These are phyloP conservation scores for Fukomys damarensis DNA, from an alignment of 2,113 vertebrate genomes.

Conservation along the genomic window DNA sequence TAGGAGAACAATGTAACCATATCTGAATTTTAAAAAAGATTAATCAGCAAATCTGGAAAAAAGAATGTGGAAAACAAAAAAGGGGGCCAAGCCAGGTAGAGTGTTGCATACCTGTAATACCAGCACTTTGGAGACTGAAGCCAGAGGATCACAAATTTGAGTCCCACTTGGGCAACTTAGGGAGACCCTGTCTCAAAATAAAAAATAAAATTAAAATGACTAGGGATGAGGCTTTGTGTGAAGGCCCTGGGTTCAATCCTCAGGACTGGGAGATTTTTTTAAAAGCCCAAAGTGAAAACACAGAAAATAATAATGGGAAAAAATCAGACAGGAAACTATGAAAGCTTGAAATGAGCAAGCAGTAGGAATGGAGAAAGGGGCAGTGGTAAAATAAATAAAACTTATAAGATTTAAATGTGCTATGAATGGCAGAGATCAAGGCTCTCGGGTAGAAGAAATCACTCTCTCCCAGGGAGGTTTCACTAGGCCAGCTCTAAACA, in stretches of 20 bases:
- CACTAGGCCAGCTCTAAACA: background rate
- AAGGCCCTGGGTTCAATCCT: background rate
- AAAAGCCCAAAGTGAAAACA: conserved; percentile 14
- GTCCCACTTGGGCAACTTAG: background rate
- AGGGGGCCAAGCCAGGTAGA: background rate
- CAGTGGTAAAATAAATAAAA: background rate
- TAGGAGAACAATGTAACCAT: background rate
- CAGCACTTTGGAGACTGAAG: background rate
- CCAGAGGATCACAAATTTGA: background rate
- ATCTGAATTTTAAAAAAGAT: conserved; percentile 45
- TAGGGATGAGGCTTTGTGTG: background rate
- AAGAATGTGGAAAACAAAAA: background rate
- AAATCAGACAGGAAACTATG: conserved; percentile 22
- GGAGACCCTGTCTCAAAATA: background rate
- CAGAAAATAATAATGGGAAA: background rate
- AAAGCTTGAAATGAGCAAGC: conserved; percentile 30
- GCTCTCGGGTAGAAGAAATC: background rate
- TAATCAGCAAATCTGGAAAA: background rate
- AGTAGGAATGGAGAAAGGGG: background rate
- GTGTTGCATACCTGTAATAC: background rate
- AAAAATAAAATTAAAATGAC: background rate
- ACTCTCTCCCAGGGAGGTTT: conserved; percentile 1
- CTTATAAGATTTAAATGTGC: background rate
- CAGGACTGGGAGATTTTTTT: background rate
- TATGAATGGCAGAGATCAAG: background rate